These are phyloP conservation scores for Vandiemenella viatica DNA, from an alignment of 2,888 invertebrate genomes.

Conservation along the genomic window DNA sequence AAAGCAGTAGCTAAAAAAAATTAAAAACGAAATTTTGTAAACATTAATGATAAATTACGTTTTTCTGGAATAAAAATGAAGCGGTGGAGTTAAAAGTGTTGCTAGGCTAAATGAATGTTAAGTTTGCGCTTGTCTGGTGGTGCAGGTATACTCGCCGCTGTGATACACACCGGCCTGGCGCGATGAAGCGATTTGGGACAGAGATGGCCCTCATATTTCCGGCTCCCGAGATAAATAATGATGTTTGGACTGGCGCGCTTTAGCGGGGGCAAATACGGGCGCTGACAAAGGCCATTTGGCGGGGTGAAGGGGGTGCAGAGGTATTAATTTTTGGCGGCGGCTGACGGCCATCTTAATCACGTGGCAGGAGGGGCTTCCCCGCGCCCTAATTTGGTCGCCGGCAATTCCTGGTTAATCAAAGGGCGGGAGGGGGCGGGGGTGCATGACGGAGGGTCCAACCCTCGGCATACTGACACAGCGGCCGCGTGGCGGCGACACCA, in stretches of 20 bases:
- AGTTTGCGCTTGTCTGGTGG: too few species aligned
- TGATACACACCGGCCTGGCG: too few species aligned
- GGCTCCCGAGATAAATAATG: constrained; percentile 1
- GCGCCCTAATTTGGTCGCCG: constrained; percentile 3
- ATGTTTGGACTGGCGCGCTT: not conserved
- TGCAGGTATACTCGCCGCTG: too few species aligned
- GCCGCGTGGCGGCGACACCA: too few species aligned
- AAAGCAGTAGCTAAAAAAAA: too few species aligned
- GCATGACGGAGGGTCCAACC: constrained; percentile 2
- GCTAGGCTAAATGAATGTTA: too few species aligned
- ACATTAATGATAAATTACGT: too few species aligned
- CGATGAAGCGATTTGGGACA: not conserved
- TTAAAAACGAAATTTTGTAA: too few species aligned
- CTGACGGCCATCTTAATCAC: constrained; percentile 5
- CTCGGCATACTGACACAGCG: too few species aligned
- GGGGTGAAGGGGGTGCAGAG: constrained; percentile 4
- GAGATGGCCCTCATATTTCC: not conserved
- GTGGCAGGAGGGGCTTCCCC: constrained; percentile 6
- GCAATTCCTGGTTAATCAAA: constrained; percentile 1
- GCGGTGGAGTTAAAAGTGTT: too few species aligned
- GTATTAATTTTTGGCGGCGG: constrained; percentile 1
- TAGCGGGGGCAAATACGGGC: not conserved
- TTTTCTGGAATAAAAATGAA: too few species aligned
- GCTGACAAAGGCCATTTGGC: too few species aligned
- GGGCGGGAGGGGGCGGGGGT: constrained; percentile 16